These are phyloP conservation scores for Eolophus roseicapilla DNA, from an alignment of 2,113 vertebrate genomes.

Conservation along the genomic window DNA sequence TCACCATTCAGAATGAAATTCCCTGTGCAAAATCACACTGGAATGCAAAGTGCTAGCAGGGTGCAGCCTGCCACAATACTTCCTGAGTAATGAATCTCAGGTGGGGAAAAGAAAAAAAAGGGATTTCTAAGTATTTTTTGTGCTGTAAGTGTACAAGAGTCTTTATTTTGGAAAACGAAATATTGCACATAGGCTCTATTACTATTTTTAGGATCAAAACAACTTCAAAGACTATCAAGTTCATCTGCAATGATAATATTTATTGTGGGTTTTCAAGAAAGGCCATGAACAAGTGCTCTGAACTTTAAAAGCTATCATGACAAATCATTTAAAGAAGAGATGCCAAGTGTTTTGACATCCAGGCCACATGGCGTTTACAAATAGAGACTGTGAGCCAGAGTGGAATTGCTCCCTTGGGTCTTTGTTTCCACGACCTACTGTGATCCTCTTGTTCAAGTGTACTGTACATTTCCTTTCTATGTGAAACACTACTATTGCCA, in stretches of 20 bases:
- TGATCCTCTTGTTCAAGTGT: neutral
- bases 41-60: neutral
- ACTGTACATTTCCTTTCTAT: slow-evolving; percentile 9
- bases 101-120: neutral
- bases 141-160: neutral
- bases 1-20: neutral
- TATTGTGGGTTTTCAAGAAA: slow-evolving; percentile 7
- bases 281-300: slow-evolving; percentile 29
- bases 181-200: neutral
- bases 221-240: slow-evolving; percentile 8
- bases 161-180: neutral
- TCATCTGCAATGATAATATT: slow-evolving; percentile 22
- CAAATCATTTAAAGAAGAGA: slow-evolving; percentile 25
- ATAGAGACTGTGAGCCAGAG: neutral
- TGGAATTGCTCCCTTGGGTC: slow-evolving; percentile 44
- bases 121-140: neutral
- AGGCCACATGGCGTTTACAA: neutral
- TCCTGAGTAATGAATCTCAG: neutral
- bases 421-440: slow-evolving; percentile 50
- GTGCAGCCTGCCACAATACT: neutral
- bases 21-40: neutral
- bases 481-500: slow-evolving; percentile 19
- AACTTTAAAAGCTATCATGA: slow-evolving; percentile 38
- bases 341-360: slow-evolving; percentile 44
- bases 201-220: slow-evolving; percentile 36